phyloP scores from a whole-genome alignment of 2,113 vertebrate genomes.

The Anolis sagrei region DNA sequence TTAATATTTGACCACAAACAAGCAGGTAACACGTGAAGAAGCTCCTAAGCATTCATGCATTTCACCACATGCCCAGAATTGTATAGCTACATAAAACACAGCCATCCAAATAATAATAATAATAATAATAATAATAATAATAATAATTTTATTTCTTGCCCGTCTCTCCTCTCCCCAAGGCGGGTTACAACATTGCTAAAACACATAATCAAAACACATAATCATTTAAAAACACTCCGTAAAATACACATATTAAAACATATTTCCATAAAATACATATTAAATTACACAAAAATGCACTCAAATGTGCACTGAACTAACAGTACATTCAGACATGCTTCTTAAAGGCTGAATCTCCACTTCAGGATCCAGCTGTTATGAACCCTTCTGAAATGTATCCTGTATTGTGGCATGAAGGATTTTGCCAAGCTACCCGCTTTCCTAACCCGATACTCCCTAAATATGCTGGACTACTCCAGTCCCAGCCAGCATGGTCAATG shows the following conservation, averaged over 20 bases:
- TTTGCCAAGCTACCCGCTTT: background rate
- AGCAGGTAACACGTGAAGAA: conserved; percentile 9
- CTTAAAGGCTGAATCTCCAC: background rate
- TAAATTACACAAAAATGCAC: background rate
- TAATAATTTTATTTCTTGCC: too few species aligned
- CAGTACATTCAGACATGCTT: background rate
- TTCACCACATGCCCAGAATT: background rate
- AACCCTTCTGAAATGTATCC: background rate
- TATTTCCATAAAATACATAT: too few species aligned
- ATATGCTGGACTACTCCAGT: too few species aligned
- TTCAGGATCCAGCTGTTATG: background rate
- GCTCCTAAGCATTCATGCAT: conserved; percentile 5
- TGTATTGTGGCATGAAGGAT: background rate
- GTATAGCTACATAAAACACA: background rate
- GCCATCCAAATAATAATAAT: too few species aligned
- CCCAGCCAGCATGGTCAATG: background rate
- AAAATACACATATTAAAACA: too few species aligned
- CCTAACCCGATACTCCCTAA: too few species aligned
- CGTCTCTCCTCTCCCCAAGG: too few species aligned
- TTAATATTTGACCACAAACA: conserved; percentile 26
- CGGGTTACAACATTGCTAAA: too few species aligned
- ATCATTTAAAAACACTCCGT: too few species aligned
- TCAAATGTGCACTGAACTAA: background rate
- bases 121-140: too few species aligned
- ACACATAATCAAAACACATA: too few species aligned